Conservation (phyloP, 2,888 invertebrate genomes). For the Crossocerus cetratus region DNA sequence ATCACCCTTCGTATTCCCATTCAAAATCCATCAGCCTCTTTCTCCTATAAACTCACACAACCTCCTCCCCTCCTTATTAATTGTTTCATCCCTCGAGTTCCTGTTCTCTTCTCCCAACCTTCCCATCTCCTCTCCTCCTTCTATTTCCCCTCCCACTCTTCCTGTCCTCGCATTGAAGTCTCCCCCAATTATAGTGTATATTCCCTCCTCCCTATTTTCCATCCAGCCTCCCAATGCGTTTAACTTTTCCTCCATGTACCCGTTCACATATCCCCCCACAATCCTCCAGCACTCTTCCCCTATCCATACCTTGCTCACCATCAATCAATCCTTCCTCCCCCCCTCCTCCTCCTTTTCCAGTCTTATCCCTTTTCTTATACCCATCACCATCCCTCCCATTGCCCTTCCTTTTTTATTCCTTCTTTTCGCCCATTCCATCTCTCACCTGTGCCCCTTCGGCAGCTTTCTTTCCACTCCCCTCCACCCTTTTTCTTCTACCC, state of each 20-base stretch:
- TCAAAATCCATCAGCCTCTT: constrained; percentile 33
- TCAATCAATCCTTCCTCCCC: neutral
- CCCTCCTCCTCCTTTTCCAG: neutral
- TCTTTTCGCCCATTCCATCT: constrained; percentile 10
- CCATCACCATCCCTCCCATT: constrained; percentile 10
- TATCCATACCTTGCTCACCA: neutral
- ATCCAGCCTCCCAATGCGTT: neutral
- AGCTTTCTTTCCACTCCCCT: constrained; percentile 16
- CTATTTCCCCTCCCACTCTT: constrained; percentile 13
- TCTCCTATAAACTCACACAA: constrained; percentile 29
- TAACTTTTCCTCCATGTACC: neutral
- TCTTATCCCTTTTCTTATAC: constrained; percentile 7
- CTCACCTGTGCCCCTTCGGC: constrained; percentile 32
- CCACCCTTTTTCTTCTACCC: constrained; percentile 50
- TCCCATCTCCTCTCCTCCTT: neutral
- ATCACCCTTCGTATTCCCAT: constrained; percentile 8
- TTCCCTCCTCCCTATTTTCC: neutral
- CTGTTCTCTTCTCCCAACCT: neutral
- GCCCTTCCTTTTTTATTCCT: neutral
- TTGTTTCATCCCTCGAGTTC: neutral
- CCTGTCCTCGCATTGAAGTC: constrained; percentile 38
- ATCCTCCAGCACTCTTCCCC: constrained; percentile 13
- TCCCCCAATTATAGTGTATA: neutral
- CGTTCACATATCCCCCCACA: constrained; percentile 7
- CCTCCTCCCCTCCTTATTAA: constrained; percentile 24